Evolutionary conservation across 2,797 vertebrate species (phyloP).

Genomic region (Pseudotriccus pelzelni): DNA sequence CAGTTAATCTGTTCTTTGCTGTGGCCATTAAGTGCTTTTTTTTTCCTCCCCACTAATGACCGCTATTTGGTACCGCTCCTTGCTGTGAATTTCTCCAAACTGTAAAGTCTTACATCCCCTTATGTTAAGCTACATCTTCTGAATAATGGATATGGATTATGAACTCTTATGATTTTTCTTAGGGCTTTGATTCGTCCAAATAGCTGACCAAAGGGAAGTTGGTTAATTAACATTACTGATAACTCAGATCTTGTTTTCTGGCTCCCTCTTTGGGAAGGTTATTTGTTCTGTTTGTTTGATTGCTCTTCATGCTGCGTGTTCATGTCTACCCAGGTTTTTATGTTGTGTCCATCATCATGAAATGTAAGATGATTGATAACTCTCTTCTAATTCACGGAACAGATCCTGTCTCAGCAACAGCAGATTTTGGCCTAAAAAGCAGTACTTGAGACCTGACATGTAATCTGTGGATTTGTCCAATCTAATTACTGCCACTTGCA

Average conservation of each 20-base stretch:
- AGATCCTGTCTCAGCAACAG: neutral
- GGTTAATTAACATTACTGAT: neutral
- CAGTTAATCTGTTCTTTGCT: neutral
- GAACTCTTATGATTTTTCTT: neutral
- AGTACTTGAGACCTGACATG: neutral
- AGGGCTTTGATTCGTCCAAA: neutral
- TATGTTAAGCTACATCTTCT: neutral
- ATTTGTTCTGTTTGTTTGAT: neutral
- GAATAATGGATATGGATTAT: neutral
- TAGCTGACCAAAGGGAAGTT: neutral
- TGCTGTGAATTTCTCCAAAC: neutral
- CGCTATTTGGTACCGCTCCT: neutral
- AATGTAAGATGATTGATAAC: neutral
- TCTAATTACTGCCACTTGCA: slow-evolving; percentile 6
- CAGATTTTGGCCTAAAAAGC: neutral
- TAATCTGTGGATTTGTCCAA: neutral
- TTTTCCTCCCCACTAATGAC: neutral
- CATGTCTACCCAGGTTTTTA: neutral
- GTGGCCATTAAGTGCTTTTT: neutral
- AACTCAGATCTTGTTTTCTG: neutral
- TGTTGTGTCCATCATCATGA: neutral
- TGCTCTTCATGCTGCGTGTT: neutral
- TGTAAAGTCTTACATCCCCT: neutral
- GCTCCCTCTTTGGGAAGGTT: neutral
- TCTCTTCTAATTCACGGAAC: neutral